Conservation (phyloP, 2,113 vertebrate species). For the Pseudolaguvia tuberculata region DNA sequence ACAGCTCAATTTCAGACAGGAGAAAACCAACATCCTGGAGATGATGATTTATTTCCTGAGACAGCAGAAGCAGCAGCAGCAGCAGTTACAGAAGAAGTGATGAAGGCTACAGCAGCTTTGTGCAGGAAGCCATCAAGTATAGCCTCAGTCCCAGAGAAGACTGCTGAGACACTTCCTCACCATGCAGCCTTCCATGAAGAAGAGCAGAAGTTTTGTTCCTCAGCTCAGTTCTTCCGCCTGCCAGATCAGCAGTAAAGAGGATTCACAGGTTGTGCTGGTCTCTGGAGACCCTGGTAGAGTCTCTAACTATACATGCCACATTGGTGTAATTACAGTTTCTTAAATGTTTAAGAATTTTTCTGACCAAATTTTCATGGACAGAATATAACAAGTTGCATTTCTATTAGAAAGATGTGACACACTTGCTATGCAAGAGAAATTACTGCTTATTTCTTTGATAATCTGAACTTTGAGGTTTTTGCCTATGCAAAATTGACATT, state of each 20-base stretch:
- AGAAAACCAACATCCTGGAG: too few species aligned
- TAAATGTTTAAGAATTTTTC: slow-evolving; percentile 52
- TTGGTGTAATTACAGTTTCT: slow-evolving; percentile 54
- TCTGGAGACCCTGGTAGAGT: slow-evolving; percentile 35
- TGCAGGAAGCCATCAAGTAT: slow-evolving; percentile 43
- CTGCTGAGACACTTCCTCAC: slow-evolving; percentile 43
- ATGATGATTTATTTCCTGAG: too few species aligned
- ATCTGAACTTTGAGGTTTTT: too few species aligned
- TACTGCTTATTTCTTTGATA: background rate
- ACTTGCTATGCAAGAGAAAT: background rate
- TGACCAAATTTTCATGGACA: slow-evolving; percentile 40
- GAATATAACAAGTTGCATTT: slow-evolving; percentile 31
- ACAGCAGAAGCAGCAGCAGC: too few species aligned
- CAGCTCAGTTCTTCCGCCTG: slow-evolving; percentile 27
- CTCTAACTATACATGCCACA: slow-evolving; percentile 45
- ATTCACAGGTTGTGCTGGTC: slow-evolving; percentile 26
- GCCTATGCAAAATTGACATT: slow-evolving; percentile 16
- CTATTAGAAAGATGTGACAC: background rate
- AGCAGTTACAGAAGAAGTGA: slow-evolving; percentile 45
- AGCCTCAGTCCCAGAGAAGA: slow-evolving; percentile 35
- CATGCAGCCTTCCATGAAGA: slow-evolving; percentile 6
- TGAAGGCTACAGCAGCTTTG: slow-evolving; percentile 49
- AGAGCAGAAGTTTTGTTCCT: slow-evolving; percentile 7
- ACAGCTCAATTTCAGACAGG: slow-evolving; percentile 14
- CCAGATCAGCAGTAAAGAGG: slow-evolving; percentile 49